Conservation (phyloP, 1,140 invertebrate genomes). For the Helicoverpa armigera region DNA sequence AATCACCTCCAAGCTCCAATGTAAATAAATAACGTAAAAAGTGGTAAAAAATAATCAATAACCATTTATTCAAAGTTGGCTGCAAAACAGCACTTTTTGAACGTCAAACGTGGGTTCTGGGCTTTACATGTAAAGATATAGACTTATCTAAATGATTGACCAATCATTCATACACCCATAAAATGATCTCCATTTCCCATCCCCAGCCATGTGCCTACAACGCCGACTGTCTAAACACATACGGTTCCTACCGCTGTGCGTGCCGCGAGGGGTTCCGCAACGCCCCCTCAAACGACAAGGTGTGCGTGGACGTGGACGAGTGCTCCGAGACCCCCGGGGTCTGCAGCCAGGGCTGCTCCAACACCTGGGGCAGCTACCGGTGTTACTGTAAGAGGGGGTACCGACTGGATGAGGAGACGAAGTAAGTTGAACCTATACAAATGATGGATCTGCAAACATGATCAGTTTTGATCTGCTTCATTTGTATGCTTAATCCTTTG, state of each 20-base stretch:
- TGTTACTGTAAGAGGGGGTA: slow-evolving; percentile 93
- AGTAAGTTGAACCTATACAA: slow-evolving; percentile 73
- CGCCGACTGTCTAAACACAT: slow-evolving; percentile 91
- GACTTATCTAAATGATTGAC: too few relatives aligned
- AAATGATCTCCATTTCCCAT: neutral
- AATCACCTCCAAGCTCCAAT: too few relatives aligned
- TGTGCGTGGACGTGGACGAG: slow-evolving; percentile 90
- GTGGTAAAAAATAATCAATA: too few relatives aligned
- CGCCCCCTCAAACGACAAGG: slow-evolving; percentile 83
- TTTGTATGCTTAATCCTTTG: too few relatives aligned
- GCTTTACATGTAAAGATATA: too few relatives aligned
- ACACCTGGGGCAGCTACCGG: slow-evolving; percentile 93
- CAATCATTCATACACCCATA: too few relatives aligned
- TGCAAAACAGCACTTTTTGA: too few relatives aligned
- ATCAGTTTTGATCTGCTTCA: too few relatives aligned
- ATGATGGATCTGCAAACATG: too few relatives aligned
- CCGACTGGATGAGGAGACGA: slow-evolving; percentile 90
- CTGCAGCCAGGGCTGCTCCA: slow-evolving; percentile 94
- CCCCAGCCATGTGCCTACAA: slow-evolving; percentile 87
- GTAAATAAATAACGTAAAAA: too few relatives aligned
- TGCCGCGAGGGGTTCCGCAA: slow-evolving; percentile 92
- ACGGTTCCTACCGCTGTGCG: slow-evolving; percentile 93
- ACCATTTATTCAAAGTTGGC: too few relatives aligned
- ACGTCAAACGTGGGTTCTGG: too few relatives aligned
- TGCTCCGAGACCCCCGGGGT: slow-evolving; percentile 88